These are phyloP conservation scores for Drosophila recens DNA, from an alignment of 2,888 invertebrate genomes.

Conservation along the genomic window DNA sequence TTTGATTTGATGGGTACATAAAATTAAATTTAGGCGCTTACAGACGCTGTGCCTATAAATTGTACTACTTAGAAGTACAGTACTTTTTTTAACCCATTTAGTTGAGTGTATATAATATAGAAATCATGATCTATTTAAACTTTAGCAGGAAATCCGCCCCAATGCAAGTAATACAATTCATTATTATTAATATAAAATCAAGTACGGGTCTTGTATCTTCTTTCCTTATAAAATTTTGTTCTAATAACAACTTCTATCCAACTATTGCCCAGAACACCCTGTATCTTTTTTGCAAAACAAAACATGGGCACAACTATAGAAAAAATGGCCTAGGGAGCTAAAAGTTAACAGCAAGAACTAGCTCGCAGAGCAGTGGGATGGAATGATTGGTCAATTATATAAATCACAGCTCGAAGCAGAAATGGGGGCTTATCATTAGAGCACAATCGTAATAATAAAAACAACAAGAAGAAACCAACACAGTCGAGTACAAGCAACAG, in stretches of 20 bases:
- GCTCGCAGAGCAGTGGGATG: not conserved
- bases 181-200: no score
- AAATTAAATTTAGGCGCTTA: no score
- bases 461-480: not conserved
- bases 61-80: no score
- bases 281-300: not conserved
- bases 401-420: slow-evolving; percentile 22
- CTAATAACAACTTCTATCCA: not conserved
- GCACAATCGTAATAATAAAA: slow-evolving; percentile 55
- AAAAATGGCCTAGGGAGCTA: slow-evolving; percentile 18
- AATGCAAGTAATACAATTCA: no score
- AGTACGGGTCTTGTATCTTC: no score
- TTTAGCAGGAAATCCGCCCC: no score
- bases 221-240: no score
- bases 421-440: slow-evolving; percentile 39
- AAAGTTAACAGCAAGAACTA: slow-evolving; percentile 28
- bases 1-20: no score
- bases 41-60: no score
- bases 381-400: slow-evolving; percentile 25
- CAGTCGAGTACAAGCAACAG: not conserved
- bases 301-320: slow-evolving; percentile 18
- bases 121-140: no score
- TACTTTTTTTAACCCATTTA: no score
- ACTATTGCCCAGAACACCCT: slow-evolving; percentile 14
- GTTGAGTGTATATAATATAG: no score